A percentile compares a stretch with the other conserved stretches of the same genome.
These are phyloP conservation scores for Xiphophorus maculatus DNA, from an alignment of 2,113 vertebrate genomes.

Conservation along the genomic window DNA sequence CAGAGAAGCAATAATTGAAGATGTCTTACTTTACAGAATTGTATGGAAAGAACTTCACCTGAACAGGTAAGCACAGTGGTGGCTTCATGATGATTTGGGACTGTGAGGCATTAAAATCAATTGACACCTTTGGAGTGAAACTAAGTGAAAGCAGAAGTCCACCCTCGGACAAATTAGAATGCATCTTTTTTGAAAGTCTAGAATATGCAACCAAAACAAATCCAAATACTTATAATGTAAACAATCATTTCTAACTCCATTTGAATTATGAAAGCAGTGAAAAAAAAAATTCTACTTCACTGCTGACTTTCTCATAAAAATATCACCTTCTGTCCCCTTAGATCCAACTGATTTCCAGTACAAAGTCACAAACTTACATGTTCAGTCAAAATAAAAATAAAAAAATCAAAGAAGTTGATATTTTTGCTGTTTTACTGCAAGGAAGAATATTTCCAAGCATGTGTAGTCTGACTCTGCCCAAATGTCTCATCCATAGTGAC, in stretches of 20 bases:
- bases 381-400: background rate
- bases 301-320: background rate
- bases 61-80: too few relatives aligned
- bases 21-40: too few relatives aligned
- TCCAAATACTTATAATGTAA: too few relatives aligned
- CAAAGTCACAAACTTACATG: background rate
- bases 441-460: conserved; percentile 36
- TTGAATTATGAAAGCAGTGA: background rate
- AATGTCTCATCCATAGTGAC: conserved; percentile 54
- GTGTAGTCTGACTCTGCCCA: conserved; percentile 47
- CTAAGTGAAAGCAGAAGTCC: too few relatives aligned
- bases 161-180: background rate
- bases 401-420: conserved; percentile 21
- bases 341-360: background rate
- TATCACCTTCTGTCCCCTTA: background rate
- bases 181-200: background rate
- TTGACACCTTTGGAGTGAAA: too few relatives aligned
- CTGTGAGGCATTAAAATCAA: background rate
- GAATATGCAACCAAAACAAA: too few relatives aligned
- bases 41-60: too few relatives aligned
- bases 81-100: background rate
- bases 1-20: background rate
- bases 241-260: background rate
- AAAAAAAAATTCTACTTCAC: background rate
- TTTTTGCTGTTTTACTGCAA: conserved; percentile 38